Percentiles rank a stretch among this genome's conserved stretches.
Evolutionary conservation across 2,113 vertebrate species (phyloP).

Genomic region (Stictonetta naevosa): DNA sequence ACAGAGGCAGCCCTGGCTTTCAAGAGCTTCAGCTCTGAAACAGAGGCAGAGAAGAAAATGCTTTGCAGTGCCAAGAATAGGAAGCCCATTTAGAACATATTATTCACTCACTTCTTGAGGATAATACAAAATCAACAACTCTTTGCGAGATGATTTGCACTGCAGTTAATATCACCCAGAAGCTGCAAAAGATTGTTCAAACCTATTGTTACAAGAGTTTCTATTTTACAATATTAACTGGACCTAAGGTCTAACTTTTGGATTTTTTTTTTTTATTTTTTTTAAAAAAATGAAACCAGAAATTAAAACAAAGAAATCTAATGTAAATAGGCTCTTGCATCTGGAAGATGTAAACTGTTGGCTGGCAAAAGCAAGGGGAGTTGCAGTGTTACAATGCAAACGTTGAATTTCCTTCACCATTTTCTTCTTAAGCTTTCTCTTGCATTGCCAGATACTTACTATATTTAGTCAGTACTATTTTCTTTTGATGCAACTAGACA

Average conservation of each 20-base stretch:
- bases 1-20: not conserved
- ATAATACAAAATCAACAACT: not conserved
- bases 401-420: not conserved
- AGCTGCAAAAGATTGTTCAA: not conserved
- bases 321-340: not conserved
- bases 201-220: not conserved
- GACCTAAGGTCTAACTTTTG: not conserved
- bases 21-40: not conserved
- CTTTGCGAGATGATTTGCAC: not conserved
- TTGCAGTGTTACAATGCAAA: not conserved
- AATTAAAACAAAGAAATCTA: not conserved
- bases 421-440: not conserved
- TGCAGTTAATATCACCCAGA: not conserved
- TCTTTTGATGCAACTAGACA: not conserved
- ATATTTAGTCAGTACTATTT: constrained; percentile 3
- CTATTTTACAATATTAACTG: not conserved
- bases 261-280: not conserved
- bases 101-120: not conserved
- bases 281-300: not conserved
- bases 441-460: not conserved
- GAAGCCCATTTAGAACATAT: not conserved
- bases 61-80: not conserved
- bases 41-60: not conserved
- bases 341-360: constrained; percentile 30
- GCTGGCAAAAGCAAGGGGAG: not conserved